phyloP scores from a whole-genome alignment of 2,797 vertebrate genomes.

The Tympanoctomys barrerae region DNA sequence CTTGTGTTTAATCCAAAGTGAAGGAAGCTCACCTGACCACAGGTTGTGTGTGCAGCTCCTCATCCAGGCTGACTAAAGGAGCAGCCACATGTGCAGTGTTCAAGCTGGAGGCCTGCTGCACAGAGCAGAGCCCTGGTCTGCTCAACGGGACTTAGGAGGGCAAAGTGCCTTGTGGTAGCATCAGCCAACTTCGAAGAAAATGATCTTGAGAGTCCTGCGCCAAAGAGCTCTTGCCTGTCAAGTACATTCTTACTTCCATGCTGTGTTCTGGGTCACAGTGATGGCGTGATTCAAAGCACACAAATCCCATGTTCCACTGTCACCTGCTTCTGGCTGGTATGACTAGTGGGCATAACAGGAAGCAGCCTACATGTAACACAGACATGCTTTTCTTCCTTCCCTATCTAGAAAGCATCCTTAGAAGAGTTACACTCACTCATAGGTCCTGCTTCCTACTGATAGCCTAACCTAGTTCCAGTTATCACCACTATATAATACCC shows the following conservation, averaged over 20 bases:
- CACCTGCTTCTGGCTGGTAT: neutral
- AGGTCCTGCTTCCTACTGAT: neutral
- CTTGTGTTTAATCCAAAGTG: neutral
- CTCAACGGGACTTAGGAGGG: neutral
- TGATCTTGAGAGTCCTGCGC: neutral
- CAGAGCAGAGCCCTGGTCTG: neutral
- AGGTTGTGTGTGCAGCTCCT: neutral
- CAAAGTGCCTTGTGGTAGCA: neutral
- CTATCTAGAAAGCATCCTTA: neutral
- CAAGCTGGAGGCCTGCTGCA: neutral
- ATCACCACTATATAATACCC: neutral
- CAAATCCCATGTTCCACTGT: neutral
- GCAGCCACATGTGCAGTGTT: neutral
- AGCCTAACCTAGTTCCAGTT: neutral
- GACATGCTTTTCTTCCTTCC: neutral
- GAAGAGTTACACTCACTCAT: neutral
- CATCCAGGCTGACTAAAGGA: neutral
- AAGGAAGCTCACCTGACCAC: neutral
- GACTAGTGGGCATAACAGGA: neutral
- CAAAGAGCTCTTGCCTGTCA: neutral
- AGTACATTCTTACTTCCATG: neutral
- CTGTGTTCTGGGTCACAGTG: neutral
- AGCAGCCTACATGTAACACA: neutral
- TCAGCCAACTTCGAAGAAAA: neutral
- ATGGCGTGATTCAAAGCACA: neutral